These are phyloP conservation scores for Patella caerulea DNA, from an alignment of 2,888 invertebrate genomes.

Conservation along the genomic window DNA sequence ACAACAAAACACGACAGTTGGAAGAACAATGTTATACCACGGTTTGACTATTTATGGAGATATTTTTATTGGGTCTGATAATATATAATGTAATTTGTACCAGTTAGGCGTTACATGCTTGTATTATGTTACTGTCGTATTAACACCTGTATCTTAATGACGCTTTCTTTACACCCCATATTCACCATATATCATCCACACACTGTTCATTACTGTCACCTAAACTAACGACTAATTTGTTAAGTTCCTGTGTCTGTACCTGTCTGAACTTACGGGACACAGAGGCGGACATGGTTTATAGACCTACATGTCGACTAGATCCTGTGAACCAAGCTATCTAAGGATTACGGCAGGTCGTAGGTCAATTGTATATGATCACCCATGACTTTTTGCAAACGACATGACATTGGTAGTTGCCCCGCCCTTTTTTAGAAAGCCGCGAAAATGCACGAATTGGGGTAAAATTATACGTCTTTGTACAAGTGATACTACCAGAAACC, in stretches of 20 bases:
- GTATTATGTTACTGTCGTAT: too few species aligned
- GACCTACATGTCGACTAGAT: neutral
- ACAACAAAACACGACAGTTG: too few species aligned
- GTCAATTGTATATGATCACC: slow-evolving; percentile 8
- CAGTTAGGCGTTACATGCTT: too few species aligned
- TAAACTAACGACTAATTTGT: neutral
- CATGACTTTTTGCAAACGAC: neutral
- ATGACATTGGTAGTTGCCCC: neutral
- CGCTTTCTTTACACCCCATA: neutral
- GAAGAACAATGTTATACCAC: too few species aligned
- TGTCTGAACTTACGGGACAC: too few species aligned
- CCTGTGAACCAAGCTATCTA: neutral
- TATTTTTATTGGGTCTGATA: too few species aligned
- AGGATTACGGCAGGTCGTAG: neutral
- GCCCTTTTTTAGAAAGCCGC: neutral
- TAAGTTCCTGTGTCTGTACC: neutral
- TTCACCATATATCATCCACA: neutral
- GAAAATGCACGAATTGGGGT: neutral
- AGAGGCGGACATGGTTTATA: neutral
- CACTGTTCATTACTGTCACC: neutral
- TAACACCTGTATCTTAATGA: too few species aligned
- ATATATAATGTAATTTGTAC: too few species aligned
- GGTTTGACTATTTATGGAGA: too few species aligned
- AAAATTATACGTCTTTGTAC: neutral
- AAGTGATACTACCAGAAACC: neutral